Conservation (phyloP, 53 echinoderm and acorn worm genomes). For the Echinometra lucunter region DNA sequence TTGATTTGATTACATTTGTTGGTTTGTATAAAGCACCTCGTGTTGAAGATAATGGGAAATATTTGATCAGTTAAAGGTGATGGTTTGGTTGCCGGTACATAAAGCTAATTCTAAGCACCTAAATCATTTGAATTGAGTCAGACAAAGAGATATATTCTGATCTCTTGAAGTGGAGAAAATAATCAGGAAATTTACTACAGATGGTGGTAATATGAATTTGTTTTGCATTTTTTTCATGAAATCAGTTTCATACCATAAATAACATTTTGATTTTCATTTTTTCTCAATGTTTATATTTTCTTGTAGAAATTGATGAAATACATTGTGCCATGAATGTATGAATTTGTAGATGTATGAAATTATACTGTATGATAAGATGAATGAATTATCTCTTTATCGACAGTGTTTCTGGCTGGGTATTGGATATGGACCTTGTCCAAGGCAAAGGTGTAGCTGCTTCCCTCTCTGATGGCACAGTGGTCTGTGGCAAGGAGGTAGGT, state of each 20-base stretch:
- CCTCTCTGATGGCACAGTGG: conserved; percentile 33
- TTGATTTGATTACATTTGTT: too few species aligned
- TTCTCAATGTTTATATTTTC: not conserved
- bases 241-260: not conserved
- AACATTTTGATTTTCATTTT: not conserved
- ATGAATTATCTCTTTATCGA: not conserved
- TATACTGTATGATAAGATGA: not conserved
- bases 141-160: not conserved
- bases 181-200: not conserved
- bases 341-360: not conserved
- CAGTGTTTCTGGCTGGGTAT: conserved; percentile 52
- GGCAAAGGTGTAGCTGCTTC: conserved; percentile 14
- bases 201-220: not conserved
- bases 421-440: conserved; percentile 20
- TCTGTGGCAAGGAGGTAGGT: conserved; percentile 29
- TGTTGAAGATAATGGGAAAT: too few species aligned
- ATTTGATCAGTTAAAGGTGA: too few species aligned
- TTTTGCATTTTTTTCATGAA: not conserved
- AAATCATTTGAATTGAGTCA: not conserved
- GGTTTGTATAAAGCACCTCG: too few species aligned
- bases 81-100: not conserved
- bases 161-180: not conserved
- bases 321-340: not conserved
- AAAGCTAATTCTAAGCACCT: not conserved
- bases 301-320: not conserved